Percentiles rank a stretch among this genome's conserved stretches.
Evolutionary conservation across 2,888 invertebrate genomes (phyloP).

Genomic region (Cotesia congregata): DNA sequence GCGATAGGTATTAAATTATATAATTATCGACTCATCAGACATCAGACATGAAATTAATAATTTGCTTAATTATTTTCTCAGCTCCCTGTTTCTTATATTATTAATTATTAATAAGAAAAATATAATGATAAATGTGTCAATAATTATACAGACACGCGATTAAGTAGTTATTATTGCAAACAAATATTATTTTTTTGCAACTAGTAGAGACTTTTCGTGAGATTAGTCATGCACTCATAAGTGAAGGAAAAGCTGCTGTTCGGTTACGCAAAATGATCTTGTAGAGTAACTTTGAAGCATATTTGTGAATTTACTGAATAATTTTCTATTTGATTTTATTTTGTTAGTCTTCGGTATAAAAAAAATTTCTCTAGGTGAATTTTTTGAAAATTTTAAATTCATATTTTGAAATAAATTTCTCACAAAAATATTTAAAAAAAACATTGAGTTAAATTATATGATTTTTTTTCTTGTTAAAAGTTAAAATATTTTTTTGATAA

Average conservation of each 20-base stretch:
- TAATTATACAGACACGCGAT: not conserved
- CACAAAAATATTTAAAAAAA: no score
- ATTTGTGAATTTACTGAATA: no score
- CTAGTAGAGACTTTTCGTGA: not conserved
- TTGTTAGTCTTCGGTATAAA: no score
- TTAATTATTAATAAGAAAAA: not conserved
- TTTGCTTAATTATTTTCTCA: slow-evolving; percentile 5
- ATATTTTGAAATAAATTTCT: no score
- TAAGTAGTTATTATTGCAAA: not conserved
- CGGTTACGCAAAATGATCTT: slow-evolving; percentile 5
- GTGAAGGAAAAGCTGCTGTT: not conserved
- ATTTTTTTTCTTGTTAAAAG: no score
- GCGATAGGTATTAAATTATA: slow-evolving; percentile 11
- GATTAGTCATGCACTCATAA: slow-evolving; percentile 7
- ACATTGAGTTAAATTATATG: no score
- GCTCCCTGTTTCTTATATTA: not conserved
- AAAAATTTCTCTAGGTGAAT: no score
- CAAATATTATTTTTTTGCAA: not conserved
- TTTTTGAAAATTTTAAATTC: no score
- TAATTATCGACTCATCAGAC: slow-evolving; percentile 23
- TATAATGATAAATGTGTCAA: not conserved
- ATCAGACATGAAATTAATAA: slow-evolving; percentile 16
- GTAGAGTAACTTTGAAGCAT: no score
- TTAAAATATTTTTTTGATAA: no score
- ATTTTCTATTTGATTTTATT: no score